phyloP scores from a whole-genome alignment of 1,140 invertebrate species.

The Ptiloglossa arizonensis region DNA sequence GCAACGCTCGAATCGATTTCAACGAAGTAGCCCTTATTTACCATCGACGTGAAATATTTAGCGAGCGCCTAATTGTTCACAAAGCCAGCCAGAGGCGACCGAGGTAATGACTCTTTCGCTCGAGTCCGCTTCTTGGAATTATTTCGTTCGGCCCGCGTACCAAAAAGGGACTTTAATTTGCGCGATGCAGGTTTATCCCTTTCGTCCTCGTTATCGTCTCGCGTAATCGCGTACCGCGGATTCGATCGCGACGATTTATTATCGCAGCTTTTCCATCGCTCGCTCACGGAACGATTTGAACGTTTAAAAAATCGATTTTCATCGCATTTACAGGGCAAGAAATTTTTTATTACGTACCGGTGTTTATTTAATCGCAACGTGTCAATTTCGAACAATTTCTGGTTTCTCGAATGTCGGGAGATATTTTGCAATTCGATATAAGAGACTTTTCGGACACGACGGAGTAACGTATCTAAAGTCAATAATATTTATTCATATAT shows the following conservation, averaged over 20 bases:
- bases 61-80: conserved; percentile 13
- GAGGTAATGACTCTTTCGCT: conserved; percentile 29
- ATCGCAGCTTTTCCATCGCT: not conserved
- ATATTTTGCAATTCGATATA: no score
- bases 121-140: conserved; percentile 16
- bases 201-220: conserved; percentile 5
- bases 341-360: no score
- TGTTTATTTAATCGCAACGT: no score
- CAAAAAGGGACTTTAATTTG: conserved; percentile 11
- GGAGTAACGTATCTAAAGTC: no score
- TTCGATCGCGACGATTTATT: not conserved
- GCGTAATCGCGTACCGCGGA: not conserved
- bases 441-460: no score
- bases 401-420: no score
- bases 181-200: not conserved
- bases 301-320: no score
- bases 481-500: no score
- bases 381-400: no score
- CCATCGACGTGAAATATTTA: conserved; percentile 32
- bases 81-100: not conserved
- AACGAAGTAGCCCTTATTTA: conserved; percentile 17
- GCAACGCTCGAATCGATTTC: conserved; percentile 14
- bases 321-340: no score
- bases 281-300: no score
- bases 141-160: not conserved